Conservation (phyloP, 2,113 vertebrate genomes). For the Toxotes chatareus region DNA sequence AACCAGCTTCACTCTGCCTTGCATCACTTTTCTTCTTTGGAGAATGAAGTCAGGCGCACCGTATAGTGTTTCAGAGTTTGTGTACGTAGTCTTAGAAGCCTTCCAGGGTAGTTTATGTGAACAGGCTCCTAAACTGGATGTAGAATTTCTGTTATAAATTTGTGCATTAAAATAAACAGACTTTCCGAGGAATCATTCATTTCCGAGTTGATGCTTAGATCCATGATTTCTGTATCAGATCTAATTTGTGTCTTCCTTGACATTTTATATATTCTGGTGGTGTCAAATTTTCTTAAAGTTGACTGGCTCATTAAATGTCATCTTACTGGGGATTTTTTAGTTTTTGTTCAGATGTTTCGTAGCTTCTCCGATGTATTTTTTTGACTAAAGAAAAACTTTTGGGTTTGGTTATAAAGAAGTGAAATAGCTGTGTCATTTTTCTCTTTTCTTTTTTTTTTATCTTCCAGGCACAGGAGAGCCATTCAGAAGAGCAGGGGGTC, state of each 20-base stretch:
- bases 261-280: background rate
- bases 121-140: background rate
- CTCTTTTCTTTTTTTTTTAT: slow-evolving; percentile 23
- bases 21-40: background rate
- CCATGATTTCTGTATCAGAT: background rate
- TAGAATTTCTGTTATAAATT: background rate
- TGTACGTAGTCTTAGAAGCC: background rate
- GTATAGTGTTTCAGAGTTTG: background rate
- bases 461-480: slow-evolving; percentile 82
- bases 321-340: too few relatives aligned
- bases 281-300: background rate
- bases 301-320: background rate
- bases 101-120: background rate
- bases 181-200: background rate
- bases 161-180: background rate
- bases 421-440: background rate
- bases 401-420: background rate
- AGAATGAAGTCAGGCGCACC: background rate
- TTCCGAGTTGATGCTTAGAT: background rate
- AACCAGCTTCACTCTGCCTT: background rate
- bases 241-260: background rate
- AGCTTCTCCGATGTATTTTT: background rate
- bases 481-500: slow-evolving; percentile 83
- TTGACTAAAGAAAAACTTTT: background rate
- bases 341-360: background rate